Conservation (phyloP, 2,797 vertebrate genomes). For the Thamnophis elegans region DNA sequence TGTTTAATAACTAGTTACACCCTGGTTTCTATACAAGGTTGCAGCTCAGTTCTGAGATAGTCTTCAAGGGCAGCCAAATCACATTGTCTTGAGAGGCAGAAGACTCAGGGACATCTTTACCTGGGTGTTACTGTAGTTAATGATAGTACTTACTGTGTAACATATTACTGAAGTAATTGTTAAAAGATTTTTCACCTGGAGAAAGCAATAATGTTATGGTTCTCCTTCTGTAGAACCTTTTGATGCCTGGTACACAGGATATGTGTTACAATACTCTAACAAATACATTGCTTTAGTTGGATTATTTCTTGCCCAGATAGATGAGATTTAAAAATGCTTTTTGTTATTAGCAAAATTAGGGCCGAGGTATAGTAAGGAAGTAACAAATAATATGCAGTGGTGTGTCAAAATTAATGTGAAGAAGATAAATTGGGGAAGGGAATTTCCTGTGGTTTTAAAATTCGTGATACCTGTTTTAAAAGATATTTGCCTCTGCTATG, state of each 20-base stretch:
- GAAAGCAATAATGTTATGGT: not conserved
- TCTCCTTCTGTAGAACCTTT: not conserved
- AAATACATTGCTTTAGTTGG: not conserved
- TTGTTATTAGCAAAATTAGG: not conserved
- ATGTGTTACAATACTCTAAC: not conserved
- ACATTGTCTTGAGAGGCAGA: not conserved
- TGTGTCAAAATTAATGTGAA: not conserved
- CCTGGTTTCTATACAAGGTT: not conserved
- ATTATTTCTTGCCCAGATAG: not conserved
- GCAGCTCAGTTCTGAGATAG: not conserved
- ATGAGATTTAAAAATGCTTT: not conserved
- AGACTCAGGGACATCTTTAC: not conserved
- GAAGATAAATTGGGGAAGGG: not conserved
- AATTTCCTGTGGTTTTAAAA: not conserved
- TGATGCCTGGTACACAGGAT: not conserved
- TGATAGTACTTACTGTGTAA: not conserved
- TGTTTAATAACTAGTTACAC: not conserved
- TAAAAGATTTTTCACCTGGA: not conserved
- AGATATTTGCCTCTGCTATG: not conserved
- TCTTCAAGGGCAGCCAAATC: not conserved
- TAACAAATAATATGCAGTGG: not conserved
- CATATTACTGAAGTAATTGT: not conserved
- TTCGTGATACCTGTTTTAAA: not conserved
- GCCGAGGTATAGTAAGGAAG: not conserved
- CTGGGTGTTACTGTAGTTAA: not conserved